These are phyloP conservation scores for Loriculus beryllinus DNA, from an alignment of 2,797 vertebrate genomes.

Conservation along the genomic window DNA sequence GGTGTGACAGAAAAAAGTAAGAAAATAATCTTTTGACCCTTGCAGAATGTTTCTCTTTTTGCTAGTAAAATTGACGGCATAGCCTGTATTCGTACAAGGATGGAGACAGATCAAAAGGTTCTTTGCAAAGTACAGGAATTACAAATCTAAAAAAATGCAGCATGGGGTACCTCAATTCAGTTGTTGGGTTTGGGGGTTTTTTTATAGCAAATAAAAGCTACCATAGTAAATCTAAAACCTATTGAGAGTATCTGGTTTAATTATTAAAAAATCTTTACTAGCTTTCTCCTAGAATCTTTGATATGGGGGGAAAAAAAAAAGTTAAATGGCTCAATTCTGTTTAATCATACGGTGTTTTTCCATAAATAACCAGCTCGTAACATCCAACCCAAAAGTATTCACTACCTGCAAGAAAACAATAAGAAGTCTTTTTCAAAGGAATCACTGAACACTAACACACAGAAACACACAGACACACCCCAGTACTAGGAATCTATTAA, in stretches of 20 bases:
- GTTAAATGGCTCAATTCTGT: constrained; percentile 19
- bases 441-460: constrained; percentile 29
- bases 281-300: constrained; percentile 55
- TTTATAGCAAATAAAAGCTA: constrained; percentile 52
- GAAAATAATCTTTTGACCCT: constrained; percentile 61
- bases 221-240: constrained; percentile 41
- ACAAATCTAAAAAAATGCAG: constrained; percentile 70
- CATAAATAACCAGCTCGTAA: constrained; percentile 15
- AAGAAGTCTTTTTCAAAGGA: constrained; percentile 35
- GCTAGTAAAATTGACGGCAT: constrained; percentile 55
- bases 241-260: constrained; percentile 22
- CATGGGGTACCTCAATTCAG: constrained; percentile 44
- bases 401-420: constrained; percentile 25
- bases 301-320: constrained; percentile 27
- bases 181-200: not conserved
- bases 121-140: constrained; percentile 55
- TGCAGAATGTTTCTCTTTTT: constrained; percentile 54
- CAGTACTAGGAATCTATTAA: constrained; percentile 30
- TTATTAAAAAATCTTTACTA: constrained; percentile 52
- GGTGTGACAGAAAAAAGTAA: constrained; percentile 50
- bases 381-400: constrained; percentile 9
- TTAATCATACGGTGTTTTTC: not conserved
- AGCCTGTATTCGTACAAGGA: constrained; percentile 45
- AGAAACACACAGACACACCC: constrained; percentile 7
- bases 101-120: constrained; percentile 48